These are phyloP conservation scores for Blennius ocellaris DNA, from an alignment of 2,113 vertebrate species.

Conservation along the genomic window DNA sequence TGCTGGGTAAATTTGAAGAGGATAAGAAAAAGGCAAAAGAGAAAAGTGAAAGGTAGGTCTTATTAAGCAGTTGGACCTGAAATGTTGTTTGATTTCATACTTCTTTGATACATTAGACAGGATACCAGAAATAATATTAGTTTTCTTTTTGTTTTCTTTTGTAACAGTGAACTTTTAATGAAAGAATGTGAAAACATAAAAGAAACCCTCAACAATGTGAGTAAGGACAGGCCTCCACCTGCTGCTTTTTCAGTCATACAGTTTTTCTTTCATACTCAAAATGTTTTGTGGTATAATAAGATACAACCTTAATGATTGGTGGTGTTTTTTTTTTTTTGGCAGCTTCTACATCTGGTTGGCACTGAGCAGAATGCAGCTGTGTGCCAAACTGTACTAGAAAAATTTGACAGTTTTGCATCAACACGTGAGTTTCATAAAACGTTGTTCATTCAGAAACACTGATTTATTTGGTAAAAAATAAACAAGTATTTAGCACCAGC, in stretches of 20 bases:
- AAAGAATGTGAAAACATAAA: conserved; percentile 83
- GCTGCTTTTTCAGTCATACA: no score
- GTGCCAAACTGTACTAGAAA: conserved; percentile 82
- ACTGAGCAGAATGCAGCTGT: conserved; percentile 83
- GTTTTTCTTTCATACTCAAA: no score
- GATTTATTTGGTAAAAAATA: background rate
- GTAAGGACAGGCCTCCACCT: conserved; percentile 51
- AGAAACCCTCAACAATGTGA: conserved; percentile 88
- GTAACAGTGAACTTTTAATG: conserved; percentile 85
- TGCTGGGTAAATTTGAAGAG: conserved; percentile 90
- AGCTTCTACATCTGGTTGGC: conserved; percentile 86
- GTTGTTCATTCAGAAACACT: background rate
- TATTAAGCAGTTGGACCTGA: background rate
- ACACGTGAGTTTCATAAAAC: conserved; percentile 87
- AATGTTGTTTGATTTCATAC: background rate
- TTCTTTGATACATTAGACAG: background rate
- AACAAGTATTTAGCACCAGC: conserved; percentile 18
- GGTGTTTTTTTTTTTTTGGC: conserved; percentile 48
- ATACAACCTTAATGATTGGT: no score
- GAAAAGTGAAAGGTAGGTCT: conserved; percentile 86
- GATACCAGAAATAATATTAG: background rate
- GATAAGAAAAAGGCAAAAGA: conserved; percentile 90
- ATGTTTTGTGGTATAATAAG: conserved; percentile 2
- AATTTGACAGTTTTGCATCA: conserved; percentile 82
- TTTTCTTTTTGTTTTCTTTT: conserved; percentile 32